A percentile compares a stretch with the other conserved stretches of the same genome.
These are phyloP conservation scores for Acrossocheilus wenchowensis DNA, from an alignment of 2,797 vertebrate species.

Conservation along the genomic window DNA sequence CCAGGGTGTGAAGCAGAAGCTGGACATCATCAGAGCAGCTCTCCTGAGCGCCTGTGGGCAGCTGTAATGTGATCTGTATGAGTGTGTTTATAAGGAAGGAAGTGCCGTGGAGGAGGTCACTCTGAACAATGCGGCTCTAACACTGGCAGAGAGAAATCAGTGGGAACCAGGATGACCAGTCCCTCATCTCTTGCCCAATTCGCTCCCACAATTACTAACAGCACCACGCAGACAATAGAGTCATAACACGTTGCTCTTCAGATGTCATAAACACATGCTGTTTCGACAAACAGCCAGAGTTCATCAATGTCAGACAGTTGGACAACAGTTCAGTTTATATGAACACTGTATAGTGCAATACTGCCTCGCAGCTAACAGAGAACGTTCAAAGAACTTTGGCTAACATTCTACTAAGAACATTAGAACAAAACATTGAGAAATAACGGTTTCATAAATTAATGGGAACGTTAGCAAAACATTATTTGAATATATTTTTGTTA, in stretches of 20 bases:
- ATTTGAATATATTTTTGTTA: neutral
- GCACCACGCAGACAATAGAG: neutral
- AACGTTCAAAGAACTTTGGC: neutral
- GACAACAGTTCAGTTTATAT: neutral
- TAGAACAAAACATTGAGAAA: neutral
- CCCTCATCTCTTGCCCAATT: neutral
- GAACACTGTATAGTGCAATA: neutral
- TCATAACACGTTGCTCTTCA: neutral
- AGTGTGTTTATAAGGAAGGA: conserved; percentile 31
- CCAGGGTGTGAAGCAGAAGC: neutral
- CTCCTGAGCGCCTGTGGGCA: neutral
- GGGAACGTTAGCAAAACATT: neutral
- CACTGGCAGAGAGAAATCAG: conserved; percentile 15
- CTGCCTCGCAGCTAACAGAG: neutral
- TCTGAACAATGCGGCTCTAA: conserved; percentile 24
- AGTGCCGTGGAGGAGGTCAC: conserved; percentile 12
- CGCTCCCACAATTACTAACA: neutral
- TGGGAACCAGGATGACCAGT: conserved; percentile 32
- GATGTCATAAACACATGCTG: neutral
- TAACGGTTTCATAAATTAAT: neutral
- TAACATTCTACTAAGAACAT: neutral
- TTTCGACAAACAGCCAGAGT: neutral
- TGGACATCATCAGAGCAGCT: neutral
- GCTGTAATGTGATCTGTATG: conserved; percentile 7
- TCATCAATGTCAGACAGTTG: neutral